phyloP scores from a whole-genome alignment of 2,888 invertebrate genomes.

The Laothoe populi region DNA sequence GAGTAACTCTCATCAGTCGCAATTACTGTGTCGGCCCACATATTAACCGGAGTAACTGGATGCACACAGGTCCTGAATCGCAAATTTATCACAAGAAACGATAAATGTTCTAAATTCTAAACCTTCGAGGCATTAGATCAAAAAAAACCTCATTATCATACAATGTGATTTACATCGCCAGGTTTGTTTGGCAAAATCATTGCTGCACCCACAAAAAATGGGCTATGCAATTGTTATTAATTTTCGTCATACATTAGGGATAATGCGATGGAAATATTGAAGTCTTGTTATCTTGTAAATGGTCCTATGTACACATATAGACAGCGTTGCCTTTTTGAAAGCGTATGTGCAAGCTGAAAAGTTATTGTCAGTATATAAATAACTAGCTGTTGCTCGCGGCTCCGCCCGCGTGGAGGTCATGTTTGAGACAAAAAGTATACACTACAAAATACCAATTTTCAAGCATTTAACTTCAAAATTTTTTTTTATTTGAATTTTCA shows the following conservation, averaged over 20 bases:
- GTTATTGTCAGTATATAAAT: no score
- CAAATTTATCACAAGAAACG: not conserved
- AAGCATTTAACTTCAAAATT: no score
- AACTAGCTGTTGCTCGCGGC: no score
- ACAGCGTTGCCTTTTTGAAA: no score
- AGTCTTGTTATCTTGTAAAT: not conserved
- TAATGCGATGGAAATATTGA: not conserved
- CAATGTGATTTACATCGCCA: constrained; percentile 17
- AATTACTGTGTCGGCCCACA: constrained; percentile 3
- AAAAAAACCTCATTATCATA: constrained; percentile 19
- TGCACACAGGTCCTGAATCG: not conserved
- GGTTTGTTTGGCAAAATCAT: constrained; percentile 20
- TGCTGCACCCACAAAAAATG: constrained; percentile 20
- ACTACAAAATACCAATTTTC: no score
- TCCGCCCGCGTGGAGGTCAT: no score
- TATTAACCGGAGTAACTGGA: not conserved
- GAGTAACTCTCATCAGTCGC: not conserved
- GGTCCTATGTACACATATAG: no score
- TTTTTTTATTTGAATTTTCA: no score
- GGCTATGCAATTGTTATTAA: not conserved
- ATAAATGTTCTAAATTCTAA: constrained; percentile 2
- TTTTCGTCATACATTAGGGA: constrained; percentile 1
- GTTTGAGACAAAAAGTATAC: no score
- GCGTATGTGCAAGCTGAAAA: no score
- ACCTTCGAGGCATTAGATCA: constrained; percentile 1